phyloP scores from a whole-genome alignment of 2,888 invertebrate species.

The Gisinianus flammeolus region DNA sequence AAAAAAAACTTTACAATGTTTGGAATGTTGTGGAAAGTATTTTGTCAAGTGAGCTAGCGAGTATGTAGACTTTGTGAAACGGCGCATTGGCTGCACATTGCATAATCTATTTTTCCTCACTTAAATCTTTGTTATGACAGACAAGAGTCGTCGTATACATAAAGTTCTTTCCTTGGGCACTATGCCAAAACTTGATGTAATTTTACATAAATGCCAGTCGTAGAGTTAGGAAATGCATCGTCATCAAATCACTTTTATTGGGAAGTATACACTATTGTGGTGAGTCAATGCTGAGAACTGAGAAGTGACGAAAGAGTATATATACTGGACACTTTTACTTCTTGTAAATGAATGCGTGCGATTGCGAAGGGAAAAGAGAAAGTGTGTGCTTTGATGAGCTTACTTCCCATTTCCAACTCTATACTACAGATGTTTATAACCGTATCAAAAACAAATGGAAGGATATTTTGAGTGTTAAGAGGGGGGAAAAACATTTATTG shows the following conservation, averaged over 20 bases:
- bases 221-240: constrained; percentile 62
- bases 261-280: neutral
- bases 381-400: neutral
- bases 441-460: no score
- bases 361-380: neutral
- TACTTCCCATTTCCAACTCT: neutral
- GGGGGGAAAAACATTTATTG: no score
- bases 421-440: no score
- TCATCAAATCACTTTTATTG: neutral
- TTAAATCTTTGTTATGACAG: neutral
- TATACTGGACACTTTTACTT: neutral
- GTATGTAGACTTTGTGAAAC: neutral
- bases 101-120: neutral
- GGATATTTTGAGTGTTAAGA: no score
- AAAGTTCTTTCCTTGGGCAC: neutral
- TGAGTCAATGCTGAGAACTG: neutral
- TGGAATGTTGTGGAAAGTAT: neutral
- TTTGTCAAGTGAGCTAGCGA: neutral
- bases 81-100: neutral
- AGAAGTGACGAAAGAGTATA: neutral
- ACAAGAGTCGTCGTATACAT: neutral
- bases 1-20: no score
- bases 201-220: neutral
- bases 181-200: neutral
- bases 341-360: neutral